Percentiles rank a stretch among this genome's conserved stretches.
Evolutionary conservation across 1,140 invertebrate genomes (phyloP).

Genomic region (Lasioglossum baleicum): DNA sequence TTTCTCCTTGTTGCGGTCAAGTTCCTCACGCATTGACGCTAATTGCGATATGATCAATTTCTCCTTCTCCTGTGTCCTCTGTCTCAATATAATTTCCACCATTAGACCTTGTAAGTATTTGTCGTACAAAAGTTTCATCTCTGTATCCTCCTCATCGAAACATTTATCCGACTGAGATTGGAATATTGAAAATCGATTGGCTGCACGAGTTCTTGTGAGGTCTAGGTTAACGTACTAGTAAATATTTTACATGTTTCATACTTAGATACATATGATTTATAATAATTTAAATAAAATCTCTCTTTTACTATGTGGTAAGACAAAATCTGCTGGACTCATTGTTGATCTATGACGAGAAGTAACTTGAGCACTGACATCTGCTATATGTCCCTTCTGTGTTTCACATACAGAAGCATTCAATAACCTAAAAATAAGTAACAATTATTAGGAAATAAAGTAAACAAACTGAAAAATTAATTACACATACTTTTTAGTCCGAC

Average conservation of each 20-base stretch:
- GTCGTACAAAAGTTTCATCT: slow-evolving; percentile 61
- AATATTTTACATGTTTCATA: not conserved
- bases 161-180: slow-evolving; percentile 24
- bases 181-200: slow-evolving; percentile 3
- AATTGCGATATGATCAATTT: slow-evolving; percentile 47
- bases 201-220: not conserved
- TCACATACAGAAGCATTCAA: not conserved
- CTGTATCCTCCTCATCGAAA: slow-evolving; percentile 27
- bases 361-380: not conserved
- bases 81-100: slow-evolving; percentile 54
- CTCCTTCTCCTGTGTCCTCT: slow-evolving; percentile 51
- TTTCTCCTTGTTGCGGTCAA: slow-evolving; percentile 49
- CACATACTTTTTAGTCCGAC: not conserved
- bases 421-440: slow-evolving; percentile 3
- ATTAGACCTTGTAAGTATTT: slow-evolving; percentile 55
- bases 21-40: slow-evolving; percentile 52
- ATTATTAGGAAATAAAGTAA: not conserved
- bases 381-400: not conserved
- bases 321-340: slow-evolving; percentile 34
- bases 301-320: slow-evolving; percentile 22
- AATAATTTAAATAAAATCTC: not conserved
- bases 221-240: not conserved
- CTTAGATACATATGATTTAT: not conserved
- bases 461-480: not conserved
- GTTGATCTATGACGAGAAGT: slow-evolving; percentile 16